Evolutionary conservation across 2,888 invertebrate species (phyloP).

Genomic region (Dinocampus coccinellae): DNA sequence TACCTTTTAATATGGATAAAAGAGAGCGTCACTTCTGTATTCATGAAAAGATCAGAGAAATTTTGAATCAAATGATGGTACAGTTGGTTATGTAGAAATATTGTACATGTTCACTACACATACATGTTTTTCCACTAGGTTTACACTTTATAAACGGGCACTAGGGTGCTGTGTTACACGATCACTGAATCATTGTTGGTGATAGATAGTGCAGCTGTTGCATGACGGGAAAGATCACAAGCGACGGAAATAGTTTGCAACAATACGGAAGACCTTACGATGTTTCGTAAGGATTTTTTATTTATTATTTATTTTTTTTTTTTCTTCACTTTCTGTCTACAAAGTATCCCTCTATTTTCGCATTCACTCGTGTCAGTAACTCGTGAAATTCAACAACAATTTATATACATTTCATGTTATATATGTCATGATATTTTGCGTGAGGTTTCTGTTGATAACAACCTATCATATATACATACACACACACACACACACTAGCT

Average conservation of each 20-base stretch:
- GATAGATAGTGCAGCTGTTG: conserved; percentile 67
- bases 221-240: conserved; percentile 56
- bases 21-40: conserved; percentile 8
- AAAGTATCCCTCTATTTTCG: too few relatives aligned
- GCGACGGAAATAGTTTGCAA: conserved; percentile 65
- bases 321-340: conserved; percentile 4
- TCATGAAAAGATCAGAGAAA: conserved; percentile 28
- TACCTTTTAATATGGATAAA: conserved; percentile 1
- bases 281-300: too few relatives aligned
- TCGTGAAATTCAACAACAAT: too few relatives aligned
- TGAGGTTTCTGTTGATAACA: too few relatives aligned
- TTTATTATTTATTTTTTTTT: neutral
- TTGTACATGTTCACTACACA: conserved; percentile 11
- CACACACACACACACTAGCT: too few relatives aligned
- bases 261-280: conserved; percentile 54
- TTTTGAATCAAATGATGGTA: conserved; percentile 16
- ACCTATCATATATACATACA: too few relatives aligned
- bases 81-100: neutral
- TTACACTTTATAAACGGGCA: conserved; percentile 63
- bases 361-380: too few relatives aligned
- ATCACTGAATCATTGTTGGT: conserved; percentile 67
- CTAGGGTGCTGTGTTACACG: conserved; percentile 56
- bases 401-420: too few relatives aligned
- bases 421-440: too few relatives aligned
- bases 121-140: conserved; percentile 47